Evolutionary conservation across 2,888 invertebrate species (phyloP), one percentile per base, ranked within the genome.

Genomic region (Pteria penguin): DNA sequence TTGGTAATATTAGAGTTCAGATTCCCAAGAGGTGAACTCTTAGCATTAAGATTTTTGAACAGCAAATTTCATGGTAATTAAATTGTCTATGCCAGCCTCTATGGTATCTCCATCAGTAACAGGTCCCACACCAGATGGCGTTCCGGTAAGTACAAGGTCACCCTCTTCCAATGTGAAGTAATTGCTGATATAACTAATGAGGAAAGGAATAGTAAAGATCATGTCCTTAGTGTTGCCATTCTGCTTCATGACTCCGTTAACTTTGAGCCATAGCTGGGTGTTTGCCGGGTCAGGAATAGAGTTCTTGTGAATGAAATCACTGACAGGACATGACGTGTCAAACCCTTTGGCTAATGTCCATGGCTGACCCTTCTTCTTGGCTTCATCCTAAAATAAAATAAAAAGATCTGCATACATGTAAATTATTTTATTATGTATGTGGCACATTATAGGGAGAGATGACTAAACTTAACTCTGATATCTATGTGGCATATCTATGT

Each of bases 321-420:
- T 95, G 0, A 96, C 94, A 2, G 96, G 96, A 79, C 96, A 96
- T 0, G 96, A 94, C 0, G 95, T 95, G 89, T 96, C 96, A 87
- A 96, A 96, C 2, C 95, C 95, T 92, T 96, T 96, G 1, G 95
- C 95, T 67, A 96, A 88, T 18, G 94, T 93, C 96, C 96, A 96
- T 0, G 96, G 95, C 36, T 94, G 93, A 0, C 96, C 95, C 77
- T 94, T 94, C 62, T 93, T 93, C 86, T 94, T 94, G 1, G 93
- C 93, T 72, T 92, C 91, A 72, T 86, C 82, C 80, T 91, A 90
- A 65, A 45, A 45, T 11, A 8, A 45, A 45, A 45, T 8, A 45
- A 45, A 18, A 45, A 18, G 8, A 45, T n/a, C n/a, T n/a, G n/a
- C n/a, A n/a, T n/a, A n/a, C n/a, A n/a, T n/a, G n/a, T n/a, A n/a